Evolutionary conservation across 2,888 invertebrate species (phyloP).

Genomic region (Phorcus lineatus): DNA sequence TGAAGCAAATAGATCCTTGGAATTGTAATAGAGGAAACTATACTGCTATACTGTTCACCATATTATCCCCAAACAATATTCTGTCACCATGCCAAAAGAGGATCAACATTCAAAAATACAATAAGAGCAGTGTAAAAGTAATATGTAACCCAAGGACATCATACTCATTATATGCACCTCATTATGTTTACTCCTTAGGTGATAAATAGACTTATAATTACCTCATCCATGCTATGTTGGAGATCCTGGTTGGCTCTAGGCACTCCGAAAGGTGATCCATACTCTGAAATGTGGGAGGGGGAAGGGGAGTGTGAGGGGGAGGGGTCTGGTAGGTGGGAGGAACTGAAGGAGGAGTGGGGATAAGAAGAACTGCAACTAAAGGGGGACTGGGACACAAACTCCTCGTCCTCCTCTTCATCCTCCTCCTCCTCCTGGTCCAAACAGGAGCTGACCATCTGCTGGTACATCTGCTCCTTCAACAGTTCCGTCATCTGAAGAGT

Average conservation of each 20-base stretch:
- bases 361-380: background rate
- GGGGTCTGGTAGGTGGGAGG: slow-evolving; percentile 5
- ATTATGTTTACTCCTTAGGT: too few species aligned
- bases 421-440: slow-evolving; percentile 44
- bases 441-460: slow-evolving; percentile 54
- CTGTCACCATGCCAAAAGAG: too few species aligned
- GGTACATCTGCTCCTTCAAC: slow-evolving; percentile 68
- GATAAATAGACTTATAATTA: background rate
- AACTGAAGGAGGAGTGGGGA: slow-evolving; percentile 22
- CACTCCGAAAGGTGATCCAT: background rate
- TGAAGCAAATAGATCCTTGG: background rate
- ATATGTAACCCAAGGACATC: too few species aligned
- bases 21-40: too few species aligned
- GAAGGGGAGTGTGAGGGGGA: slow-evolving; percentile 19
- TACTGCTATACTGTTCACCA: too few species aligned
- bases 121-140: too few species aligned
- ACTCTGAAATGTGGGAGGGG: background rate
- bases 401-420: slow-evolving; percentile 35
- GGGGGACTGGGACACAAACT: slow-evolving; percentile 15
- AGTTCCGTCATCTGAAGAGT: slow-evolving; percentile 66
- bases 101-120: too few species aligned
- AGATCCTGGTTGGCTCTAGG: background rate
- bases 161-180: too few species aligned
- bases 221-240: slow-evolving; percentile 27
- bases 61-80: too few species aligned